Conservation (phyloP, 92 coral and sea anemone genomes). For the Micromussa lordhowensis region DNA sequence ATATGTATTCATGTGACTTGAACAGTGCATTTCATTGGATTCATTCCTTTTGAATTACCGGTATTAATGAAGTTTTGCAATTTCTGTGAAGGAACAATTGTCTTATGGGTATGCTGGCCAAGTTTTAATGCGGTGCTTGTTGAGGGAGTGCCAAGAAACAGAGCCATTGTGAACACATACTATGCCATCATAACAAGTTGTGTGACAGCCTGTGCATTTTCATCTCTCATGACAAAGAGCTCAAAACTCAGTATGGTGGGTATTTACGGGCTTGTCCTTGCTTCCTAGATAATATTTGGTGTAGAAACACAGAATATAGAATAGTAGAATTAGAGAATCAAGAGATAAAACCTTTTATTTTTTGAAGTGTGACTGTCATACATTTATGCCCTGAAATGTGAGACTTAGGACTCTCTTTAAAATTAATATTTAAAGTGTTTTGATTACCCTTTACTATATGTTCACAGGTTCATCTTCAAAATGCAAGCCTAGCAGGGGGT, state of each 20-base stretch:
- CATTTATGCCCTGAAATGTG: background rate
- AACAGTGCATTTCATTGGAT: no score
- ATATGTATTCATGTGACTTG: no score
- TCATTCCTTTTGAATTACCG: no score
- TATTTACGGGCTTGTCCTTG: background rate
- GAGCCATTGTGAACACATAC: conserved; percentile 93
- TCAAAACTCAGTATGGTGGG: conserved; percentile 93
- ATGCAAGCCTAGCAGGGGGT: conserved; percentile 96
- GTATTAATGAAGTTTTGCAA: no score
- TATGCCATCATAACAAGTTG: conserved; percentile 91
- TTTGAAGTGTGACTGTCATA: background rate
- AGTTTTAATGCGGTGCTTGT: conserved; percentile 86
- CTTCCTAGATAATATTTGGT: background rate
- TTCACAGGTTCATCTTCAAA: conserved; percentile 90
- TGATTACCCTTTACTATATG: background rate
- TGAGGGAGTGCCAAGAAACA: conserved; percentile 78
- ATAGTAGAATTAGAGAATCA: no score
- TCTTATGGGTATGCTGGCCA: conserved; percentile 98
- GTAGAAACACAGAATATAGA: background rate
- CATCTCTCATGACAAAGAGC: conserved; percentile 83
- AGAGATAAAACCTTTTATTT: no score
- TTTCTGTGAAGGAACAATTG: conserved; percentile 76
- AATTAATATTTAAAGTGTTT: no score
- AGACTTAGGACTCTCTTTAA: background rate
- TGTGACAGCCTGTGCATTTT: conserved; percentile 89